phyloP scores from a whole-genome alignment of 2,888 invertebrate genomes.

The Drosophila hawaiiensis region DNA sequence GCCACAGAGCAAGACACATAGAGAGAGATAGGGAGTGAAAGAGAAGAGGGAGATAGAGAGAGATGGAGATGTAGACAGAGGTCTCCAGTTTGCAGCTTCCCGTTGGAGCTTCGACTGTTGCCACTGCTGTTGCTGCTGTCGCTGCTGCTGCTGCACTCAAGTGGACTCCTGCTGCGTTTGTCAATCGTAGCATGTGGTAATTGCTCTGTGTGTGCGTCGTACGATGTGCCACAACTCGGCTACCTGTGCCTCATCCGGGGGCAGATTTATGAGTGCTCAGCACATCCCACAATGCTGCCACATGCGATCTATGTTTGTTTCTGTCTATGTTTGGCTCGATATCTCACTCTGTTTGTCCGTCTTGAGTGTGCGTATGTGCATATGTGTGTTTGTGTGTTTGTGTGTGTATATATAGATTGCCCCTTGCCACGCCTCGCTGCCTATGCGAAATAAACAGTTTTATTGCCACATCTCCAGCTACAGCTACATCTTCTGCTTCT shows the following conservation, averaged over 20 bases:
- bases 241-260: slow-evolving; percentile 44
- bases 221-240: slow-evolving; percentile 9
- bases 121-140: neutral
- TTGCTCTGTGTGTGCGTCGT: slow-evolving; percentile 54
- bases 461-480: slow-evolving; percentile 16
- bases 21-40: too few species aligned
- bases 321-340: slow-evolving; percentile 11
- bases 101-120: neutral
- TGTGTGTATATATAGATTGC: slow-evolving; percentile 24
- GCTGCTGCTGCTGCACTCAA: slow-evolving; percentile 19
- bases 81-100: slow-evolving; percentile 2
- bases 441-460: slow-evolving; percentile 39
- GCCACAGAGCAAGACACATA: neutral
- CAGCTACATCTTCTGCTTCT: neutral
- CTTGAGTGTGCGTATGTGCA: slow-evolving; percentile 1
- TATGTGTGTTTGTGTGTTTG: slow-evolving; percentile 14
- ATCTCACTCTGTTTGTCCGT: neutral
- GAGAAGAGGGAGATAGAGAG: neutral
- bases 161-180: slow-evolving; percentile 73
- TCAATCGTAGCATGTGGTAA: slow-evolving; percentile 77
- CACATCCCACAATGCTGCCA: slow-evolving; percentile 38
- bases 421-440: slow-evolving; percentile 57
- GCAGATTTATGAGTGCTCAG: slow-evolving; percentile 61
- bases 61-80: neutral
- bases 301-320: slow-evolving; percentile 24